Conservation (phyloP, 2,888 invertebrate genomes). For the Charanyca ferruginea region DNA sequence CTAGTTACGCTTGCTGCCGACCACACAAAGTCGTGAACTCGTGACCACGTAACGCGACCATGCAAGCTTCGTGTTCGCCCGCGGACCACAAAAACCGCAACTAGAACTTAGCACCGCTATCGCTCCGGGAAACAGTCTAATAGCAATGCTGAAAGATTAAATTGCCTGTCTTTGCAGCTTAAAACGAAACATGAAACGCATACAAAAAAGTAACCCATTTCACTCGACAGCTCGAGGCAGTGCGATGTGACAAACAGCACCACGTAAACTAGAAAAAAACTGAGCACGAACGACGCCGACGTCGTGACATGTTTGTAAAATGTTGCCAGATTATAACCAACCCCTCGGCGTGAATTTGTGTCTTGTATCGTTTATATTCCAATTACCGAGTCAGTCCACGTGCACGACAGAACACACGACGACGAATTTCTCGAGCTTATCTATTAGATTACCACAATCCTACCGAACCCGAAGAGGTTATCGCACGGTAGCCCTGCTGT, state of each 20-base stretch:
- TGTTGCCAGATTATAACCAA: slow-evolving; percentile 78
- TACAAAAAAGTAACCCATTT: slow-evolving; percentile 82
- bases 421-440: slow-evolving; percentile 80
- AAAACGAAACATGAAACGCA: slow-evolving; percentile 71
- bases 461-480: slow-evolving; percentile 78
- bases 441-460: slow-evolving; percentile 81
- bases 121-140: slow-evolving; percentile 69
- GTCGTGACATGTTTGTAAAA: slow-evolving; percentile 87
- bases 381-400: slow-evolving; percentile 82
- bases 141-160: slow-evolving; percentile 70
- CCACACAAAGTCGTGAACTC: slow-evolving; percentile 64
- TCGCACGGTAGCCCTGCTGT: slow-evolving; percentile 83
- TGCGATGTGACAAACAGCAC: slow-evolving; percentile 74
- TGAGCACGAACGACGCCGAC: slow-evolving; percentile 60
- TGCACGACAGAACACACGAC: slow-evolving; percentile 72
- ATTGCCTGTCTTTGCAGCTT: slow-evolving; percentile 67
- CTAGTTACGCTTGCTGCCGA: slow-evolving; percentile 32
- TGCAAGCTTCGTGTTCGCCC: slow-evolving; percentile 72
- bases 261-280: slow-evolving; percentile 75
- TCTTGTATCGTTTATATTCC: slow-evolving; percentile 78
- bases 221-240: slow-evolving; percentile 77
- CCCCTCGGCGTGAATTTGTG: slow-evolving; percentile 79
- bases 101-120: slow-evolving; percentile 66
- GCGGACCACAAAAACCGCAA: slow-evolving; percentile 73
- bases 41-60: slow-evolving; percentile 61